A percentile compares a stretch with the other conserved stretches of the same genome.
Evolutionary conservation across 2,888 invertebrate genomes (phyloP).

Genomic region (Biston stratarius): DNA sequence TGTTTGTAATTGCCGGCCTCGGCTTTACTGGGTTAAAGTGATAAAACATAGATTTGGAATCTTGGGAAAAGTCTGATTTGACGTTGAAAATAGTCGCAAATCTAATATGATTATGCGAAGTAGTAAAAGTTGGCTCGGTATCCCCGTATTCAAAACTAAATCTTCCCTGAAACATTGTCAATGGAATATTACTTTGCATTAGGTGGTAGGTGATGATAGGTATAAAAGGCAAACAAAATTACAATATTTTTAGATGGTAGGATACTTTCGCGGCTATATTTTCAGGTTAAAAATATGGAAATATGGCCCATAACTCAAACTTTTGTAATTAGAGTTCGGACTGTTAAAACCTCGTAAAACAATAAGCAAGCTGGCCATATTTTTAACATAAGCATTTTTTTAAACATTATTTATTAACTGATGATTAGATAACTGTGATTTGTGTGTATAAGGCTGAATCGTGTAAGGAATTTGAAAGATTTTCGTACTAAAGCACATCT

Average conservation of each 20-base stretch:
- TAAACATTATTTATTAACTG: neutral
- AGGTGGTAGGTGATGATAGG: too few species aligned
- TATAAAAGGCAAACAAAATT: slow-evolving; percentile 7
- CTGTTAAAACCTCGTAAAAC: slow-evolving; percentile 3
- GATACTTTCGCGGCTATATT: neutral
- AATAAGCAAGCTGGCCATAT: neutral
- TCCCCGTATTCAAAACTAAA: neutral
- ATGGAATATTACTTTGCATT: neutral
- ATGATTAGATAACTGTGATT: neutral
- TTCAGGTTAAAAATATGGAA: slow-evolving; percentile 6
- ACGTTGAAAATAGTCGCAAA: slow-evolving; percentile 8
- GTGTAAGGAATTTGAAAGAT: too few species aligned
- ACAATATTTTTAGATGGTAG: neutral
- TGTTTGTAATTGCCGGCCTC: slow-evolving; percentile 17
- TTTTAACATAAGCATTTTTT: neutral
- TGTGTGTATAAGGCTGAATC: neutral
- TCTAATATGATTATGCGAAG: neutral
- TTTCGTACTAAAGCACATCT: too few species aligned
- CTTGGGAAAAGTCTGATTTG: neutral
- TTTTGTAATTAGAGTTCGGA: slow-evolving; percentile 6
- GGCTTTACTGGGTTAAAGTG: slow-evolving; percentile 12
- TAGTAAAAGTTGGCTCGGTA: neutral
- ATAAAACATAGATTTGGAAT: slow-evolving; percentile 15
- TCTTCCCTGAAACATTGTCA: neutral
- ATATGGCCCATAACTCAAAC: slow-evolving; percentile 12